These are phyloP conservation scores for Nebria salina DNA, from an alignment of 2,888 invertebrate species.

Conservation along the genomic window DNA sequence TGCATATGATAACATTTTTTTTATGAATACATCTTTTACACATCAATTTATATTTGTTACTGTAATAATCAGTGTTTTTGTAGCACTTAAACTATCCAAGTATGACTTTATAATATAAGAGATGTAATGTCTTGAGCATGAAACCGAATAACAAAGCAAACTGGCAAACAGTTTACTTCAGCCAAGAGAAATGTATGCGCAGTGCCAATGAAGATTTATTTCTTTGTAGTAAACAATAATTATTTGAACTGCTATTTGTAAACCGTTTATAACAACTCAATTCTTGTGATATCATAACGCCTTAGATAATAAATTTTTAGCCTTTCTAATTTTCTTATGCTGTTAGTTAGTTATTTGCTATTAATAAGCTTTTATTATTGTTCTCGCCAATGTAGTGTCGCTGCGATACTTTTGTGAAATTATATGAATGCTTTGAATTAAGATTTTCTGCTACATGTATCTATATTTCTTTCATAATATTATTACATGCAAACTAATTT, in stretches of 20 bases:
- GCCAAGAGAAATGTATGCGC: neutral
- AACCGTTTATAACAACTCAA: conserved; percentile 17
- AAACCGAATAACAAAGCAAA: too few relatives aligned
- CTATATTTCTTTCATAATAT: too few relatives aligned
- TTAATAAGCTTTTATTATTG: conserved; percentile 8
- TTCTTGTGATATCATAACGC: conserved; percentile 9
- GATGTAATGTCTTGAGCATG: too few relatives aligned
- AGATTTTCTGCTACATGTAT: neutral
- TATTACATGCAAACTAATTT: neutral
- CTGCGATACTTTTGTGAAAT: neutral
- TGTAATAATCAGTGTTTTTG: too few relatives aligned
- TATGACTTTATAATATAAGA: too few relatives aligned
- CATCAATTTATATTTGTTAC: too few relatives aligned
- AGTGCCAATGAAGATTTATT: conserved; percentile 25
- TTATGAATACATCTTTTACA: too few relatives aligned
- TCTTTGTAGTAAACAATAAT: conserved; percentile 32
- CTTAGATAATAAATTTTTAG: neutral
- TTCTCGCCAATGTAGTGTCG: neutral
- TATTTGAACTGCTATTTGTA: conserved; percentile 24
- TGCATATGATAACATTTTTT: too few relatives aligned
- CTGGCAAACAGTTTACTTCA: neutral
- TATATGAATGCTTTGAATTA: neutral
- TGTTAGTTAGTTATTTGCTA: conserved; percentile 6
- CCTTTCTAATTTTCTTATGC: conserved; percentile 5
- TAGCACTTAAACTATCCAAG: too few relatives aligned